Conservation (phyloP, 1,140 invertebrate species). For the Hyles vespertilio region DNA sequence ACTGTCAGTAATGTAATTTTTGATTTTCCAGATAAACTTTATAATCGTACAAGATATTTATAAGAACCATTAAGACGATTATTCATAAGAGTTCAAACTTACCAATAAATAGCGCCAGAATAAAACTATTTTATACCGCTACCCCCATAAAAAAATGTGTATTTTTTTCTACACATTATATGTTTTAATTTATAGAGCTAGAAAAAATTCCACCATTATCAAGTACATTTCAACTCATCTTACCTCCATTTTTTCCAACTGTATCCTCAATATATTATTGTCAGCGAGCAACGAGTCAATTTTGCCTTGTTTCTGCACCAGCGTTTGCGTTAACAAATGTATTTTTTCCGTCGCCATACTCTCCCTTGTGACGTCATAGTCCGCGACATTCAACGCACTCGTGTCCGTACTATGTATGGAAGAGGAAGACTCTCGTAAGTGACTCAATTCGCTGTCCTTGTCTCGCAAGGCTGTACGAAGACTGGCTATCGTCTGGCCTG, state of each 20-base stretch:
- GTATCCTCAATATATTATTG: slow-evolving; percentile 86
- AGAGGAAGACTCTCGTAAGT: slow-evolving; percentile 33
- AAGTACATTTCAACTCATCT: slow-evolving; percentile 11
- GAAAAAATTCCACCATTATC: background rate
- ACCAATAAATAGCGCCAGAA: too few species aligned
- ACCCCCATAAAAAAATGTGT: too few species aligned
- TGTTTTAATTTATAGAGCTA: too few species aligned
- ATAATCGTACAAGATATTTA: too few species aligned
- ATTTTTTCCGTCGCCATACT: slow-evolving; percentile 50
- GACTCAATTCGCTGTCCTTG: slow-evolving; percentile 48
- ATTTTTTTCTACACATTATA: too few species aligned
- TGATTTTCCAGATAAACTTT: too few species aligned
- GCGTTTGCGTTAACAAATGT: slow-evolving; percentile 81
- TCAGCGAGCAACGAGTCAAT: slow-evolving; percentile 87
- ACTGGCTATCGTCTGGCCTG: slow-evolving; percentile 45
- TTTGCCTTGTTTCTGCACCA: slow-evolving; percentile 88
- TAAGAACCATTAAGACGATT: too few species aligned
- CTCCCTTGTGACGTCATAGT: slow-evolving; percentile 65
- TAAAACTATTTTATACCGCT: too few species aligned
- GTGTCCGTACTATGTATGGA: slow-evolving; percentile 31
- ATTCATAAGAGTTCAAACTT: too few species aligned
- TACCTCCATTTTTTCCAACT: slow-evolving; percentile 87
- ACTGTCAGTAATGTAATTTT: too few species aligned
- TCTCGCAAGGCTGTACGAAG: slow-evolving; percentile 40
- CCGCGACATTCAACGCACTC: slow-evolving; percentile 77